Evolutionary conservation across 2,113 vertebrate species (phyloP), one percentile per base, ranked within the genome.

Genomic region (Chamaetylas fuelleborni): DNA sequence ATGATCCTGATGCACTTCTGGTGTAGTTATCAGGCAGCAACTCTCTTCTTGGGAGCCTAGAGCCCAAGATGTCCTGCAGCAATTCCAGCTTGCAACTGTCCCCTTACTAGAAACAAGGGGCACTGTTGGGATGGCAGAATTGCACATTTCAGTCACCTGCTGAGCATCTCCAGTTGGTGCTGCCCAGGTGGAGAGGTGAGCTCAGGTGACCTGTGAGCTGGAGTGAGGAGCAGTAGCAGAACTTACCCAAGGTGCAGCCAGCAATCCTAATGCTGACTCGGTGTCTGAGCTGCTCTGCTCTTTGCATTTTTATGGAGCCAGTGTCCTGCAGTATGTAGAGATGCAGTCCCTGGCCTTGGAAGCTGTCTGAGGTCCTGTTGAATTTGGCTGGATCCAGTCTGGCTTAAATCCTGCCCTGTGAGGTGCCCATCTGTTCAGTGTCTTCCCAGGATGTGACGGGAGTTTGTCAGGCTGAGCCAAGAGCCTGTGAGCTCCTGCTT

Each of bases 401-500:
- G 76, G 38, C 34, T 86, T 40, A 71, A 86, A 34, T 56, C 47
- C 34, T 85, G 29, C 38, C 20, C 34, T 0, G 0, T 19, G 34
- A 85, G 58, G 11, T 36, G n/a, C 28, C 43, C 3, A 5, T 80
- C 62, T 65, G 34, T 70, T 88, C 3, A 6, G 45, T 0, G 0
- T 51, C 54, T 65, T 70, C 34, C 25, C 0, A 0, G 78, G 40
- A 42, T 31, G 26, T 43, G 50, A 19, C 0, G 0, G 12, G 66
- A 61, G 45, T 70, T 78, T 50, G 31, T 70, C 34, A 33, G 40
- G 23, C 43, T 19, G 22, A 78, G 79, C 19, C 11, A 5, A 16
- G 38, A 92, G 66, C 54, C 83, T 11, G 4, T 26, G 61, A 69
- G 34, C 71, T 90, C 29, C 29, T 92, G 38, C 62, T 65, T 62